A percentile compares a stretch with the other conserved stretches of the same genome.
Evolutionary conservation across 2,888 invertebrate species (phyloP).

Genomic region (Diadromus collaris): DNA sequence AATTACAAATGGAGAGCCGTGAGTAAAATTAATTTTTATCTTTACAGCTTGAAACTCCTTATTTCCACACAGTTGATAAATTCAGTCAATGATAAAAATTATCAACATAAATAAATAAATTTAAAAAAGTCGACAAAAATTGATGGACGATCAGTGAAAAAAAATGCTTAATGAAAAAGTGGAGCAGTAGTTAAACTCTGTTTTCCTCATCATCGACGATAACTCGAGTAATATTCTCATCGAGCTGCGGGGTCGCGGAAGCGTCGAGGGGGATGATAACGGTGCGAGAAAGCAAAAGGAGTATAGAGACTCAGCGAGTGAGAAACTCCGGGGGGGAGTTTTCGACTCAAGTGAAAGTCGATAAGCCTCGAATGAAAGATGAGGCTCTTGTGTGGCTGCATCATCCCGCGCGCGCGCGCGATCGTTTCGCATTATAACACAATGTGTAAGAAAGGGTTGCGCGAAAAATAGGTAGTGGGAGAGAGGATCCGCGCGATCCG

Average conservation of each 20-base stretch:
- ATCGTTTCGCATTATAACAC: constrained; percentile 25
- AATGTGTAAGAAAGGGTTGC: constrained; percentile 14
- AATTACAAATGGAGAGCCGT: constrained; percentile 97
- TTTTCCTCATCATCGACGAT: constrained; percentile 44
- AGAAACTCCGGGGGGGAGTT: constrained; percentile 50
- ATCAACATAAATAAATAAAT: background rate
- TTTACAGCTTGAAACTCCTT: background rate
- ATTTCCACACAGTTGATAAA: background rate
- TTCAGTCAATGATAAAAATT: background rate
- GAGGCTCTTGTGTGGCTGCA: constrained; percentile 59
- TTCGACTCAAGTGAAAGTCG: constrained; percentile 64
- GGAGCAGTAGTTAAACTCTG: constrained; percentile 16
- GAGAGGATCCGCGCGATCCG: constrained; percentile 35
- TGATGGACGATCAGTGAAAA: constrained; percentile 17
- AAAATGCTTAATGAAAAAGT: background rate
- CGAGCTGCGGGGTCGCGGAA: constrained; percentile 29
- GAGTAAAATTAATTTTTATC: constrained; percentile 81
- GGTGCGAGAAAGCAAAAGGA: constrained; percentile 46
- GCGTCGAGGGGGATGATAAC: constrained; percentile 57
- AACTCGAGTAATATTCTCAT: constrained; percentile 40
- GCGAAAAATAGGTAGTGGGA: background rate
- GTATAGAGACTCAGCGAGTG: constrained; percentile 19
- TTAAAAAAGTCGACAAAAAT: background rate
- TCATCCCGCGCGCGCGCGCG: constrained; percentile 39
- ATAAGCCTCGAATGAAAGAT: constrained; percentile 63